phyloP scores from a whole-genome alignment of 2,113 vertebrate genomes.

The Sterna hirundo region DNA sequence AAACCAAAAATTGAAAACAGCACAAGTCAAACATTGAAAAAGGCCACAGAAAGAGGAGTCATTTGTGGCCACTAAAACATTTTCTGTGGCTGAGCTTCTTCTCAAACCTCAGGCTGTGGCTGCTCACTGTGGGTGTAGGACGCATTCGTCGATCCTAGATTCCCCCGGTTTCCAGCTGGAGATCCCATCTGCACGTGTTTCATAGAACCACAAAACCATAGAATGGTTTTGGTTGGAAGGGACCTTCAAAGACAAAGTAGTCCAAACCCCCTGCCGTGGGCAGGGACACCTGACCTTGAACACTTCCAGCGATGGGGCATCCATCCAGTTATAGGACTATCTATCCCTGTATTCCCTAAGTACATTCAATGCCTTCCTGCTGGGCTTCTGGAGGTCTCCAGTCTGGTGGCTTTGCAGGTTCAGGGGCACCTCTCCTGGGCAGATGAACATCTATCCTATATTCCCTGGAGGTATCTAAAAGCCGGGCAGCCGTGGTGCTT shows the following conservation, averaged over 20 bases:
- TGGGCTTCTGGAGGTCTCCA: background rate
- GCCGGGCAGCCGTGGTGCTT: too few species aligned
- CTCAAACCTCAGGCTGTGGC: background rate
- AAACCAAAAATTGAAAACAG: background rate
- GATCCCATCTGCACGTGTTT: background rate
- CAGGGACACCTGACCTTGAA: background rate
- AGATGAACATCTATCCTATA: background rate
- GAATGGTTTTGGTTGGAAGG: background rate
- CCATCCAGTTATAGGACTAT: background rate
- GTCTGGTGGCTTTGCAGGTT: background rate
- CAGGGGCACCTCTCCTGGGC: background rate
- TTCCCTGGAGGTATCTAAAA: too few species aligned
- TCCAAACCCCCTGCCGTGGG: background rate
- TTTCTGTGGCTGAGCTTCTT: background rate
- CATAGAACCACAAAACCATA: background rate
- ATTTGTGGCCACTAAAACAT: background rate
- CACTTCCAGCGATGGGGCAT: background rate
- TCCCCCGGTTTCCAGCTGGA: background rate
- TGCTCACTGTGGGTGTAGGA: background rate
- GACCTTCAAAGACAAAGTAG: background rate
- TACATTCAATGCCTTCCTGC: background rate
- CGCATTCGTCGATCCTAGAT: background rate
- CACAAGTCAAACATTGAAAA: background rate
- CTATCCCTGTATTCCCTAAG: background rate
- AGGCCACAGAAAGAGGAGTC: background rate